Conservation (phyloP, 1,140 invertebrate genomes). For the Drosophila auraria region DNA sequence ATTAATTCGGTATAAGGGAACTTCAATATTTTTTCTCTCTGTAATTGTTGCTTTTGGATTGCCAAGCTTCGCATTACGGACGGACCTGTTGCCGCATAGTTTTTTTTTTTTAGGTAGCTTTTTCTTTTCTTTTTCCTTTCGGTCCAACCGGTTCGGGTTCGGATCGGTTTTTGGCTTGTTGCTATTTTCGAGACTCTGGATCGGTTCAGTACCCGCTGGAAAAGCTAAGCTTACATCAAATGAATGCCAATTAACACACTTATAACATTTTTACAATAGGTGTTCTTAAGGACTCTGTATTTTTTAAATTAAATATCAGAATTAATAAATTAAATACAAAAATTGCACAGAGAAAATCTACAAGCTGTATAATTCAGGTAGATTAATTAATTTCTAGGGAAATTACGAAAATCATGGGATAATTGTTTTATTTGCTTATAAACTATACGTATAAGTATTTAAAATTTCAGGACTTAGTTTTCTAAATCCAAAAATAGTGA, state of each 20-base stretch:
- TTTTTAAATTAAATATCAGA: not conserved
- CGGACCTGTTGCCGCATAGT: constrained; percentile 72
- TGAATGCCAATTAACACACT: constrained; percentile 25
- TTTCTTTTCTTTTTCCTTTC: constrained; percentile 27
- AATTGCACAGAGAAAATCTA: not conserved
- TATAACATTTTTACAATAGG: not conserved
- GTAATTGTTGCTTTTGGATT: constrained; percentile 20
- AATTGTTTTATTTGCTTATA: not conserved
- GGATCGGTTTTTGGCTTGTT: constrained; percentile 37
- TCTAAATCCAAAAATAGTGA: no score
- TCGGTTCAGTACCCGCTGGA: constrained; percentile 28
- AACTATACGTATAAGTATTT: no score
- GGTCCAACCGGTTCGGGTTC: constrained; percentile 59
- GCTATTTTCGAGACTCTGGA: constrained; percentile 61
- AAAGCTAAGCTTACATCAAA: constrained; percentile 17
- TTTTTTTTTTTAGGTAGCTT: constrained; percentile 20
- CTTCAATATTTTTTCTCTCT: constrained; percentile 1
- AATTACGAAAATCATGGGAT: no score
- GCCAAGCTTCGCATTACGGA: constrained; percentile 41
- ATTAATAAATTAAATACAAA: not conserved
- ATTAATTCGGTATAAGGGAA: no score
- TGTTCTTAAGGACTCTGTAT: no score
- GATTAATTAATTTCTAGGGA: not conserved
- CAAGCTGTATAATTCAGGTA: not conserved
- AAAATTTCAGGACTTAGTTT: no score